Evolutionary conservation across 1,140 invertebrate species (phyloP).

Genomic region (Dendroctonus valens): DNA sequence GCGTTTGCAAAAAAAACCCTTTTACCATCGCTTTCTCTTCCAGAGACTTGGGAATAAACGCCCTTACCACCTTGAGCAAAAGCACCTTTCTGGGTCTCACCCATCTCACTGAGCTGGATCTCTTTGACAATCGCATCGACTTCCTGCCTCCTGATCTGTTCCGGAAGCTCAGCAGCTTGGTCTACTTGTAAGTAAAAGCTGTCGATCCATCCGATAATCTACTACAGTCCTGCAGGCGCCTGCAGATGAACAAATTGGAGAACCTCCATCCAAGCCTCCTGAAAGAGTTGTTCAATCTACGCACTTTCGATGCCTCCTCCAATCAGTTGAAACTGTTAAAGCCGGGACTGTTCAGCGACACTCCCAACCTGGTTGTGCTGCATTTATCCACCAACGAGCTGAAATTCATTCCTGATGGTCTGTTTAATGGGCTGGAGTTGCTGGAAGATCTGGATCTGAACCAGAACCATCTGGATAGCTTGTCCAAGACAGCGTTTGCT

Average conservation of each 20-base stretch:
- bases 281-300: conserved; percentile 61
- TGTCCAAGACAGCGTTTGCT: conserved; percentile 57
- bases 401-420: conserved; percentile 45
- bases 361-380: conserved; percentile 62
- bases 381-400: conserved; percentile 64
- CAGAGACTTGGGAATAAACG: conserved; percentile 60
- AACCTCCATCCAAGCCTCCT: conserved; percentile 68
- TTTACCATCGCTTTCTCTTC: conserved; percentile 1
- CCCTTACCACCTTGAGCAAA: conserved; percentile 69
- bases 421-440: conserved; percentile 50
- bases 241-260: conserved; percentile 73
- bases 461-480: conserved; percentile 52
- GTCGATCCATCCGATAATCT: background rate
- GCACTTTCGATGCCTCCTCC: conserved; percentile 71
- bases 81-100: conserved; percentile 69
- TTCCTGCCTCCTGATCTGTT: conserved; percentile 73
- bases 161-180: conserved; percentile 66
- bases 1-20: background rate
- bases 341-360: conserved; percentile 61
- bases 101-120: conserved; percentile 68
- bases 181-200: conserved; percentile 62
- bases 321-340: conserved; percentile 66
- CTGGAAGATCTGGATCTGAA: conserved; percentile 56
- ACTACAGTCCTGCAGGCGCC: conserved; percentile 53
- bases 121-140: conserved; percentile 77